Conservation (phyloP, 2,888 invertebrate genomes). For the Caenorhabditis wallacei region DNA sequence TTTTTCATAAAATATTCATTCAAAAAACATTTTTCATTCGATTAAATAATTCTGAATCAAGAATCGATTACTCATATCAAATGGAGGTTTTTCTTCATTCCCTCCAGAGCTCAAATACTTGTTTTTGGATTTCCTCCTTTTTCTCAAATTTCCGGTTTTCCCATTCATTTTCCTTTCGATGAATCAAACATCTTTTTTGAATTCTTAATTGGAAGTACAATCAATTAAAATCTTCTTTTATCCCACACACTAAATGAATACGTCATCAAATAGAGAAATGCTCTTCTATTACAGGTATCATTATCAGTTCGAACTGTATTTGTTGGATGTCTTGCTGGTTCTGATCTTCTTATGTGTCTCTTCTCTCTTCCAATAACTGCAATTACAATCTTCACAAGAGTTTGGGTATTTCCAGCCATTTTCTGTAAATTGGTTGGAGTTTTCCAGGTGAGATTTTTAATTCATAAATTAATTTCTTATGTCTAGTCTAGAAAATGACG, state of each 20-base stretch:
- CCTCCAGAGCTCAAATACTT: conserved; percentile 15
- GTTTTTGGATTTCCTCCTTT: conserved; percentile 32
- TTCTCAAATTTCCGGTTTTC: conserved; percentile 44
- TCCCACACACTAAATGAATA: not conserved
- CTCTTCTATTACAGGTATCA: conserved; percentile 75
- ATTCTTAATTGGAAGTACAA: conserved; percentile 35
- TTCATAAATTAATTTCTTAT: too few relatives aligned
- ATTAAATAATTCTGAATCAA: not conserved
- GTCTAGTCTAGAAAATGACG: too few relatives aligned
- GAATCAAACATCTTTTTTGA: conserved; percentile 41
- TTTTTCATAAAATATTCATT: too few relatives aligned
- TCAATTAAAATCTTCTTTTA: conserved; percentile 24
- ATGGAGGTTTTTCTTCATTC: not conserved
- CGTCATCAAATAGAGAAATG: conserved; percentile 5
- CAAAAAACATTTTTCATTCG: not conserved
- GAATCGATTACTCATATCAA: conserved; percentile 33
- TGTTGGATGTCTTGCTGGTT: conserved; percentile 76
- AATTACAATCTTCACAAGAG: conserved; percentile 79
- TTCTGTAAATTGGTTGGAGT: conserved; percentile 81
- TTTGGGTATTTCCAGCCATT: conserved; percentile 80
- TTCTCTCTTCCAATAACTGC: conserved; percentile 82
- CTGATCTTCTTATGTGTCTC: conserved; percentile 77
- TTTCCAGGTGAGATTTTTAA: conserved; percentile 75
- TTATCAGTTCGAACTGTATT: conserved; percentile 79
- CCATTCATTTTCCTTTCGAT: conserved; percentile 19